phyloP scores from a whole-genome alignment of 1,140 invertebrate genomes.

The Megathymus violae region DNA sequence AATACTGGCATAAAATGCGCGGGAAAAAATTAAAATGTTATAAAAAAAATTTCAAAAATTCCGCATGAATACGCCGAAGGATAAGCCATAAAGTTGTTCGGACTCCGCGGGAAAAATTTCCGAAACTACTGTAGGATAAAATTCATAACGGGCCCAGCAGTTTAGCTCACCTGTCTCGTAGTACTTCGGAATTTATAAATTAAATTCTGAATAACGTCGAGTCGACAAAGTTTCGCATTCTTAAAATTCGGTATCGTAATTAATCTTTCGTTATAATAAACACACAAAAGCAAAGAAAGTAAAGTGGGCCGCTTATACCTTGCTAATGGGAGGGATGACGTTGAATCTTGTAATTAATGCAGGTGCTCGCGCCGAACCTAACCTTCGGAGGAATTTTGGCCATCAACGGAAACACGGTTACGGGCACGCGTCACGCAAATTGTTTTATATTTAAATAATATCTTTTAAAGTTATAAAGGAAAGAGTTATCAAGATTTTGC shows the following conservation, averaged over 20 bases:
- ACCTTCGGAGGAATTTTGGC: constrained; percentile 53
- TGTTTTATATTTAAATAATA: constrained; percentile 56
- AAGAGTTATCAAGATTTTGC: constrained; percentile 17
- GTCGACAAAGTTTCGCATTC: constrained; percentile 78
- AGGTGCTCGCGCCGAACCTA: constrained; percentile 59
- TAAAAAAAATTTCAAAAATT: constrained; percentile 60
- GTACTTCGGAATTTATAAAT: constrained; percentile 82
- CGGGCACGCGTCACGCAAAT: constrained; percentile 54
- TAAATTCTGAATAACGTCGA: constrained; percentile 76
- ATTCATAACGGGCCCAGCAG: constrained; percentile 81
- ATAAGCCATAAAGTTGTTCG: constrained; percentile 71
- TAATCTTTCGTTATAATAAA: constrained; percentile 76
- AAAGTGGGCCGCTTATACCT: constrained; percentile 60
- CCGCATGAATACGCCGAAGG: constrained; percentile 63
- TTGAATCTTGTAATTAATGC: constrained; percentile 79
- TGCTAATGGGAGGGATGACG: constrained; percentile 71
- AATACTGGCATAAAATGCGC: constrained; percentile 14
- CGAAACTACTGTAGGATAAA: constrained; percentile 73
- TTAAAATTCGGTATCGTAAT: constrained; percentile 78
- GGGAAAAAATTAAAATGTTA: constrained; percentile 39
- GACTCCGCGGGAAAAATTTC: constrained; percentile 70
- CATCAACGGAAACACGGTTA: constrained; percentile 66
- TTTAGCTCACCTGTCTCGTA: constrained; percentile 79
- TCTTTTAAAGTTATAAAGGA: constrained; percentile 39
- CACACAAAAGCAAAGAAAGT: constrained; percentile 64